Percentiles rank a stretch among this genome's conserved stretches.
phyloP scores from a whole-genome alignment of 2,888 invertebrate species.

The Lagria hirta region DNA sequence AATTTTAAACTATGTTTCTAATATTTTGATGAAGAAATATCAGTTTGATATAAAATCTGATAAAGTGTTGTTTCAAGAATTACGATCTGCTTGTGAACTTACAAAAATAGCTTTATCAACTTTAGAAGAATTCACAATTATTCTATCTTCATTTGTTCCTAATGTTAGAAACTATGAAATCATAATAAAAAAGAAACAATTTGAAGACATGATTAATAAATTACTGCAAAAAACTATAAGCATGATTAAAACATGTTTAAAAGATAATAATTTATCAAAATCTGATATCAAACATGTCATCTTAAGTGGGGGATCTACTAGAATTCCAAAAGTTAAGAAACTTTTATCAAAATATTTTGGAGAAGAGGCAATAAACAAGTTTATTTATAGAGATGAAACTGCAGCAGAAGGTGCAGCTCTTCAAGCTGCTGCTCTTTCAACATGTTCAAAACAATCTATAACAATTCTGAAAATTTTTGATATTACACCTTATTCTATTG shows the following conservation, averaged over 20 bases:
- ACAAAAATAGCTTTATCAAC: constrained; percentile 30
- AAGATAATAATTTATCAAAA: no score
- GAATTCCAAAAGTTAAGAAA: no score
- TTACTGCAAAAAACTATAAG: constrained; percentile 33
- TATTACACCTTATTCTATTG: no score
- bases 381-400: no score
- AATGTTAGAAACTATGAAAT: constrained; percentile 7
- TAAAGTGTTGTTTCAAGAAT: constrained; percentile 17
- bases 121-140: constrained; percentile 14
- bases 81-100: constrained; percentile 32
- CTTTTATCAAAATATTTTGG: no score
- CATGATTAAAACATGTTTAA: constrained; percentile 31
- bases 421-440: no score
- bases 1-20: constrained; percentile 27
- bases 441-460: no score
- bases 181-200: constrained; percentile 30
- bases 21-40: constrained; percentile 24
- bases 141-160: constrained; percentile 7
- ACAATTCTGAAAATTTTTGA: no score
- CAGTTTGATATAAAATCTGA: constrained; percentile 21
- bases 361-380: no score
- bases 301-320: no score
- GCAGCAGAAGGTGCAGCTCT: no score
- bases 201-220: constrained; percentile 31
- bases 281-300: no score